Evolutionary conservation across 2,113 vertebrate genomes (phyloP), one percentile per base, ranked within the genome.

Genomic region (Lutjanus erythropterus): DNA sequence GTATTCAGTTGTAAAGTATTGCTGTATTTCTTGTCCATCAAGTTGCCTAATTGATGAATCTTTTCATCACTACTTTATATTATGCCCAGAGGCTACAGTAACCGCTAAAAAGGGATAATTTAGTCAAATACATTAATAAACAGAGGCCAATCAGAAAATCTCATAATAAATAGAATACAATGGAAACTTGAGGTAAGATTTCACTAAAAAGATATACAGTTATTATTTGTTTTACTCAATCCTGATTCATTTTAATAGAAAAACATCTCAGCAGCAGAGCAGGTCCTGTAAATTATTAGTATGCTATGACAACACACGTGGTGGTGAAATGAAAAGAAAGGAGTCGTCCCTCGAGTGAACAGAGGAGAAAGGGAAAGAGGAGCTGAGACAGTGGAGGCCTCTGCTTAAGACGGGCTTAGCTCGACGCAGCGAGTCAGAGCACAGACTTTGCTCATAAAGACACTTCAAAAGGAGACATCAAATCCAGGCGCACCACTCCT

Each of bases 391-490:
- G 81, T 33, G 68, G 72, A 86, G 85, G 86, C 87, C 86, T 81
- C 64, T 70, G 81, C 84, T 83, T 91, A 88, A 91, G 86, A 90
- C 66, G 44, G 81, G 92, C 91, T 93, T 91, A 91, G 88, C 73
- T 89, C 25, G 62, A 90, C 86, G 89, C 86, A 84, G 53, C 62
- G 61, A 91, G 88, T 84, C 65, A 44, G 88, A 91, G 91, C 88
- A 81, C 77, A 89, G 83, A 87, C 90, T 89, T 85, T 66, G 76
- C 87, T 90, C 70, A 62, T 81, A 89, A 93, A 91, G 89, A 91
- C 89, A 95, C 91, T 93, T 94, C 92, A 94, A 94, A 95, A 68
- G 86, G 73, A 93, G 81, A 90, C 87, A 79, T 91, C 86, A 92
- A 92, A 92, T 93, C 91, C 85, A 64, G 0, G 61, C 31, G 56